Base-by-base conservation (phyloP, 2,888 invertebrate species). In the Coleophora flavipennella region DNA sequence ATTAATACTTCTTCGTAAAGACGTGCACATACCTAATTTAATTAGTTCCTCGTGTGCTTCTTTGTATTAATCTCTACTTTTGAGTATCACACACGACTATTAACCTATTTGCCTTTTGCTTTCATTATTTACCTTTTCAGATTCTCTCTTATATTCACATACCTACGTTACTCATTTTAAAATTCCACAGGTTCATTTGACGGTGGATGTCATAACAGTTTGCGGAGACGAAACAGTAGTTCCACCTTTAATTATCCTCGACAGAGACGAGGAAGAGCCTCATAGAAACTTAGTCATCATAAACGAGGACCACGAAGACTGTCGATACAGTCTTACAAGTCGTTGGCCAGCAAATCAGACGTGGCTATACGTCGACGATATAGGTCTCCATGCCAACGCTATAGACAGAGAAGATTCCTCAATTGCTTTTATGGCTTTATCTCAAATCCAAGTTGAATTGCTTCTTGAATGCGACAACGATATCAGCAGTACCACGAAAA, bases 361-460 rank as follows among this genome's bases (percentile, higher is more conserved):
- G 1, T 85, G 84, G 85, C 45, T 85, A 2, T 79, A 76, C 36
- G 73, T 80, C 0, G 66, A 84, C 39, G 62, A 69, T 25, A 55
- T 48, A 9, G 83, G 80, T 2, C 51, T 81, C 28, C 81, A 83
- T 33, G 50, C 78, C 0, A 50, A 35, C 33, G 44, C 58, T 9
- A 81, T 85, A 25, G 83, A 86, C 43, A 71, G 86, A 58, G 86
- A 86, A 56, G 57, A 85, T 45, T 53, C 59, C 26, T 69, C 75
- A 0, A 81, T 86, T 37, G 83, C 83, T 3, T 76, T 71, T 41
- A 84, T 85, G 85, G 53, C 74, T 28, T 45, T 76, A 31, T 84
- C 86, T 0, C 86, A 86, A 65, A 58, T 86, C 33, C 79, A 83
- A 65, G 73, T 81, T 1, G 84, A 85, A 54, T 57, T 85, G 31